Evolutionary conservation across 2,797 vertebrate genomes (phyloP).

Genomic region (Cyclura pinguis): DNA sequence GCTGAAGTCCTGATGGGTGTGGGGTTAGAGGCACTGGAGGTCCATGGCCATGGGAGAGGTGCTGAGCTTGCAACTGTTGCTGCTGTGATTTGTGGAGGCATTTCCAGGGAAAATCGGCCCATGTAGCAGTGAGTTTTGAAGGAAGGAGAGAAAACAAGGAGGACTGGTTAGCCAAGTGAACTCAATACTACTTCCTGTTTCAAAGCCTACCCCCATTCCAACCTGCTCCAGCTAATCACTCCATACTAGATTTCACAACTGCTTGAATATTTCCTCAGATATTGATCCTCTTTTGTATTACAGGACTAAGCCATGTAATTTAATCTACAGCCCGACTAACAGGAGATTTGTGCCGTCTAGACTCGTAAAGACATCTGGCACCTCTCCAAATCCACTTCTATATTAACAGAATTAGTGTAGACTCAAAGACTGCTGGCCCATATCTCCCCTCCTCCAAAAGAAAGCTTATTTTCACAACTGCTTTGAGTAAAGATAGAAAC

Average conservation of each 20-base stretch:
- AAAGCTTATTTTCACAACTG: conserved; percentile 35
- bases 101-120: conserved; percentile 38
- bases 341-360: conserved; percentile 5
- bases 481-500: conserved; percentile 24
- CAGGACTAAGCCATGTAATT: conserved; percentile 1
- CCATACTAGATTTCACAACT: conserved; percentile 3
- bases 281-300: conserved; percentile 9
- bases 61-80: conserved; percentile 91
- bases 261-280: not conserved
- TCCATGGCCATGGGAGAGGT: conserved; percentile 94
- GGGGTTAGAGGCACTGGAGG: conserved; percentile 93
- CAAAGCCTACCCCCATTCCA: not conserved
- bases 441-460: not conserved
- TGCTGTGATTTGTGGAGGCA: conserved; percentile 75
- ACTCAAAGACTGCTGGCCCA: conserved; percentile 10
- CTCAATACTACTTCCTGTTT: conserved; percentile 36
- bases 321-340: not conserved
- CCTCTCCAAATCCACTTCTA: conserved; percentile 1
- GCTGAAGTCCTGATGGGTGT: conserved; percentile 93
- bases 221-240: conserved; percentile 19
- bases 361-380: conserved; percentile 33
- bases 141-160: conserved; percentile 24
- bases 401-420: conserved; percentile 29
- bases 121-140: conserved; percentile 25
- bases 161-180: conserved; percentile 69